Evolutionary conservation across 2,797 vertebrate species (phyloP), one percentile per base, ranked within the genome.

Genomic region (Chelonia mydas): DNA sequence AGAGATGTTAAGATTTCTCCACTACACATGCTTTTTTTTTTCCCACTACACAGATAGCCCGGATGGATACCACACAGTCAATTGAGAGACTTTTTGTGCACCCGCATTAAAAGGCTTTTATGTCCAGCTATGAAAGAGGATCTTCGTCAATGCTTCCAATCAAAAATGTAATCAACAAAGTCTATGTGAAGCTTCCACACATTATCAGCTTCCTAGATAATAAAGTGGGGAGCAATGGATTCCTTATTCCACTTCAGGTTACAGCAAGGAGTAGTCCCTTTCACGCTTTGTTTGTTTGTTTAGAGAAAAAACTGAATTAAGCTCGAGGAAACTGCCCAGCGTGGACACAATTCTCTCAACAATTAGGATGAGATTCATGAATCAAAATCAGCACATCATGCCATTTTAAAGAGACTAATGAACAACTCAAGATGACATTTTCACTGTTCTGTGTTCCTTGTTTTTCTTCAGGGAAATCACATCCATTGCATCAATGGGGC

Each of bases 401-500:
- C 41, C 93, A n/a, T 65, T 97, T 90, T 96, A 93, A 84, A 87
- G 54, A 74, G 57, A 82, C 87, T 94, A 97, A 96, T 87, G 83
- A 90, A 96, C 88, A 94, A 80, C 76, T 87, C 68, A 61, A 57
- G 84, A 92, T 84, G 77, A 90, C 55, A 84, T 89, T 95, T 96
- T 91, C 89, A 88, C 88, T 94, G 81, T 82, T 96, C 79, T 84
- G 7, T 61, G 57, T 37, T 83, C 96, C 77, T 31, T 88, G 80
- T 81, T 96, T 94, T 90, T 86, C 92, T 89, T 95, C 53, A 74
- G 94, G 88, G 91, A 95, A 95, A 96, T 93, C 92, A 83, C 84
- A 91, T 93, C 86, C 86, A 68, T 78, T 92, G 83, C 90, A 84
- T 41, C 59, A 1, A 13, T 27, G 55, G 16, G 80, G 47, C 0